These are phyloP conservation scores for Trididemnum nubilum DNA, from an alignment of 23 tunicate species.

Conservation along the genomic window DNA sequence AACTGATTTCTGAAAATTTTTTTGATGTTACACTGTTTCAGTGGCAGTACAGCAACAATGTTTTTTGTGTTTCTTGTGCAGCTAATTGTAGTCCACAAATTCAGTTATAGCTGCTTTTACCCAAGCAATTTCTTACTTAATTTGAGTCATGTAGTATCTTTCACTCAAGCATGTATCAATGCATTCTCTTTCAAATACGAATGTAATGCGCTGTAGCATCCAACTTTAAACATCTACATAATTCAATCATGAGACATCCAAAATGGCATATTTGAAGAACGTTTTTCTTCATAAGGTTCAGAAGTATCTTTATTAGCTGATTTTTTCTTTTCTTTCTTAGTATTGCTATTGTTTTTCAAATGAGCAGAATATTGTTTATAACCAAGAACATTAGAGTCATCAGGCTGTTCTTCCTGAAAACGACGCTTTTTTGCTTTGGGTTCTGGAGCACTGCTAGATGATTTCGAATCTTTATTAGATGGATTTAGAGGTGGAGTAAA, in stretches of 20 bases:
- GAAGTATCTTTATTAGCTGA: background rate
- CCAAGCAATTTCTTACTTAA: no score
- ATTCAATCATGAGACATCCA: conserved; percentile 65
- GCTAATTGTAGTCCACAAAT: no score
- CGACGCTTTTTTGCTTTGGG: conserved; percentile 41
- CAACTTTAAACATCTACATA: background rate
- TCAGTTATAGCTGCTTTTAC: no score
- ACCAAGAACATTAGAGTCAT: conserved; percentile 64
- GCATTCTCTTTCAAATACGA: no score
- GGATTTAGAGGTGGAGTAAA: background rate
- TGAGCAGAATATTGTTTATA: conserved; percentile 51
- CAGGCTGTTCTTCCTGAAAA: conserved; percentile 76
- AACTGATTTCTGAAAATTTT: no score
- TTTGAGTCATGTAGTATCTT: no score
- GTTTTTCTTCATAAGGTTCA: conserved; percentile 8
- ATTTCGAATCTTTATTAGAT: conserved; percentile 19
- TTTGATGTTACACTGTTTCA: no score
- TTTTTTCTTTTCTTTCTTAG: conserved; percentile 2
- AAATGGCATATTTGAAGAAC: conserved; percentile 39
- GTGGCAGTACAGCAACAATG: no score
- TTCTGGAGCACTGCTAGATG: background rate
- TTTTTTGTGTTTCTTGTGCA: no score
- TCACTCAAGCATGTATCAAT: no score
- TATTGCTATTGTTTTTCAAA: background rate
- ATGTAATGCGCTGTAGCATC: background rate